phyloP scores from a whole-genome alignment of 2,113 vertebrate genomes.

The Microcebus murinus region DNA sequence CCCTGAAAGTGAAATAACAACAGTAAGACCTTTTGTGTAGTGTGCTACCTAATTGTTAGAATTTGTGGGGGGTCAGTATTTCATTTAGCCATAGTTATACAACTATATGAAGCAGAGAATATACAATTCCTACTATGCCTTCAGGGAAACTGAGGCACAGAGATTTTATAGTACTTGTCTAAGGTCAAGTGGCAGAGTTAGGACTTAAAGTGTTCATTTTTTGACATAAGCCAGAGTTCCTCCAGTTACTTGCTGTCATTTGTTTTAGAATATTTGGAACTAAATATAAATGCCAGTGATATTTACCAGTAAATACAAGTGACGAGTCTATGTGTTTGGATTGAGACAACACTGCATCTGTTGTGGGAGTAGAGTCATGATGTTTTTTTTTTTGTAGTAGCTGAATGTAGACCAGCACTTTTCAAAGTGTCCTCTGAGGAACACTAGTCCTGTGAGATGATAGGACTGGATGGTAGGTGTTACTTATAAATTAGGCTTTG shows the following conservation, averaged over 20 bases:
- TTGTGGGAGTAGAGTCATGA: background rate
- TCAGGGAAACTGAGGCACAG: background rate
- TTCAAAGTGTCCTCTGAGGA: background rate
- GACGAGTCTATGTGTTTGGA: background rate
- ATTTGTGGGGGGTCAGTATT: background rate
- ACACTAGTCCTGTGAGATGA: background rate
- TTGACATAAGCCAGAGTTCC: background rate
- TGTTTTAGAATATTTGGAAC: background rate
- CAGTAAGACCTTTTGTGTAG: background rate
- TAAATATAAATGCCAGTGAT: background rate
- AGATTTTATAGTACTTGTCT: background rate
- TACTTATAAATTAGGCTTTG: background rate
- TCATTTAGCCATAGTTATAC: background rate
- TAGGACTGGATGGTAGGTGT: background rate
- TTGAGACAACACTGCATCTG: background rate
- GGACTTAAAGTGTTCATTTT: background rate
- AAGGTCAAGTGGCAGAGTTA: background rate
- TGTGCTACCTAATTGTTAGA: background rate
- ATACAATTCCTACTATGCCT: background rate
- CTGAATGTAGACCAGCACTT: background rate
- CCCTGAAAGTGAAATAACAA: background rate
- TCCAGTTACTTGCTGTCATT: background rate
- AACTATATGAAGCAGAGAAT: background rate
- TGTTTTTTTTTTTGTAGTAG: background rate
- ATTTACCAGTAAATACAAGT: background rate